Base-by-base conservation (phyloP, 1,140 invertebrate species). In the Asobara japonica region DNA sequence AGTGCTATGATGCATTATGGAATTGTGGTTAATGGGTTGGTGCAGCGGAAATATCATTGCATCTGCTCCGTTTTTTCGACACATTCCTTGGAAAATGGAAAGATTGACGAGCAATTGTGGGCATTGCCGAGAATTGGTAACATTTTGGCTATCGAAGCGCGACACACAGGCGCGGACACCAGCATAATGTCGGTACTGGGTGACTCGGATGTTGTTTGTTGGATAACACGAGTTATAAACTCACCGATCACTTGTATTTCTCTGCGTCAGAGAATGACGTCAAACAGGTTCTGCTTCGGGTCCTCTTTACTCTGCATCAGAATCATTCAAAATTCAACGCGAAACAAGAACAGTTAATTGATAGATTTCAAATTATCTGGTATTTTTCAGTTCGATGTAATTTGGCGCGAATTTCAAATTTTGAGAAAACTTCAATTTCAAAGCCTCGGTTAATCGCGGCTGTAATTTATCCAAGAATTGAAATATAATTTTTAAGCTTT, bases 201-300 rank as follows among this genome's bases (percentile, higher is more conserved):
- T 56, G 51, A 56, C 45, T 51, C n/a, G 31, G n/a, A 11, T 66
- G 22, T 18, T 68, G 66, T 45, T 69, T 18, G 51, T 69, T 62
- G 56, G 56, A 69, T 69, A 69, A 69, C 25, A 16, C 8, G 33
- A 38, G 31, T 20, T 61, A 62, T 60, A 31, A 56, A 16, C 20
- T 33, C 30, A 51, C 4, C 22, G 16, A 27, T 62, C 27, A 16
- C 60, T 62, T 10, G 25, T 29, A 31, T 18, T 30, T 3, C 11
- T 62, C 56, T 69, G 56, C 56, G 68, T 69, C 68, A 69, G 51
- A 36, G 30, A 22, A 69, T 69, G 68, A 69, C 68, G 68, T 69
- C 68, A 69, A 11, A 36, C 51, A 41, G 11, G 38, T 22, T 56
- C 51, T 56, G 51, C 13, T 5, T 56, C 8, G 22, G 22, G 13